Base-by-base conservation (phyloP, 2,888 invertebrate species). In the Achlya flavicornis region DNA sequence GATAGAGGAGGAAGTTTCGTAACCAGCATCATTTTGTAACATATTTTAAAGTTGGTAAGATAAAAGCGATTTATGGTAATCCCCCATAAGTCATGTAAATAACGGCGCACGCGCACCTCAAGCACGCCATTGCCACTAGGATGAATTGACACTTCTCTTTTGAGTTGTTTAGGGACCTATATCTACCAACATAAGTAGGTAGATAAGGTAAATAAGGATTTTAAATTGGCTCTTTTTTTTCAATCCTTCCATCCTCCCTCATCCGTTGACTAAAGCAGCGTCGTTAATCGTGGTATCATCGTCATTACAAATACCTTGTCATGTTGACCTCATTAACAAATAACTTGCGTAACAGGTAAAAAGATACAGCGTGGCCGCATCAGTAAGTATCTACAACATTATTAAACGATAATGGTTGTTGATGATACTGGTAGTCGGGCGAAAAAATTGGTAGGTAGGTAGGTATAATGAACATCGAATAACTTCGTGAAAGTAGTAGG, bases 11-110 rank as follows among this genome's bases (percentile, higher is more conserved):
- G 41, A 72, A 64, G 76, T 84, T 79, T 70, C 73, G 78, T 79
- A 81, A 81, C 68, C 68, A 65, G 74, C 69, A 74, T 74, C 71
- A 71, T 73, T 71, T 63, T 65, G 67, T 48, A 73, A 73, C 14
- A 70, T 70, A 70, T 76, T 70, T 26, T 76, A 70, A 73, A 68
- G 70, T 61, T 68, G 61, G 53, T 64, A 64, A 75, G 82, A 81
- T 83, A 80, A 80, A 76, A 76, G 67, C 73, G 79, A 79, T 82
- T 80, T 64, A 70, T 67, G 67, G 68, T 80, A 80, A 82, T 80
- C 80, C 73, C 26, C 70, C 68, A 73, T 74, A 78, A 75, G 70
- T 76, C 68, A 61, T 62, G 64, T 66, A 61, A 68, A 68, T 66
- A 64, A 60, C 38, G 1, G 10, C 7, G 6, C n/a, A 12, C 41